Evolutionary conservation across 2,888 invertebrate species (phyloP).

Genomic region (Augiades crinisus): DNA sequence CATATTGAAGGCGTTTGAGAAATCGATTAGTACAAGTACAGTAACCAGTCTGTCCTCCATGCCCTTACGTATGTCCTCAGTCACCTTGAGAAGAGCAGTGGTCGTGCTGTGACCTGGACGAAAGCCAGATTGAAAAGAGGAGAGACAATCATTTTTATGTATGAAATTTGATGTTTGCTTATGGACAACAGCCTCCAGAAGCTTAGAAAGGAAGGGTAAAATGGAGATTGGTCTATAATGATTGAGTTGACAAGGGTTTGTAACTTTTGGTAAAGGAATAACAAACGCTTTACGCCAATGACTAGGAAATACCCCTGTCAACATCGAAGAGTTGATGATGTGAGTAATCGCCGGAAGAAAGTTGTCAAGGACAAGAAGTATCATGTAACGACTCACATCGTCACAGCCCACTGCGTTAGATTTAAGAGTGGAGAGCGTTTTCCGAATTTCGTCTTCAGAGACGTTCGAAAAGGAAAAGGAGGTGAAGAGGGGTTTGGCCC

Average conservation of each 20-base stretch:
- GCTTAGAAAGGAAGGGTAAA: background rate
- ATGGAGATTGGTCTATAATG: too few species aligned
- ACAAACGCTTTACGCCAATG: slow-evolving; percentile 4
- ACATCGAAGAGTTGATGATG: background rate
- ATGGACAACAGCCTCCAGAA: background rate
- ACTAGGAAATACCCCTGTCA: background rate
- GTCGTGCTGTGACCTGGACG: slow-evolving; percentile 4
- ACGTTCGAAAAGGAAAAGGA: background rate
- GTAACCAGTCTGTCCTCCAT: background rate
- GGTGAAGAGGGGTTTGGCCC: background rate
- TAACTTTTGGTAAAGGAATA: background rate
- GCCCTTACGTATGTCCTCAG: too few species aligned
- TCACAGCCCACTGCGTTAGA: slow-evolving; percentile 6
- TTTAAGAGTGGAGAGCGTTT: background rate
- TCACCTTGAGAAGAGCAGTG: background rate
- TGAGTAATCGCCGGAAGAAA: background rate
- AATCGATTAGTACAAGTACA: background rate
- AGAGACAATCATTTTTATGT: background rate
- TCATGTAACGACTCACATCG: background rate
- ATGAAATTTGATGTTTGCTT: background rate
- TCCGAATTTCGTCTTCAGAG: background rate
- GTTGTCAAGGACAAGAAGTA: background rate
- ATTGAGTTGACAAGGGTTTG: background rate
- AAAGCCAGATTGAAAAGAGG: slow-evolving; percentile 1
- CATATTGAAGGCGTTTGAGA: slow-evolving; percentile 1